Conservation (phyloP, 2,888 invertebrate species). For the Melieria omissa region DNA sequence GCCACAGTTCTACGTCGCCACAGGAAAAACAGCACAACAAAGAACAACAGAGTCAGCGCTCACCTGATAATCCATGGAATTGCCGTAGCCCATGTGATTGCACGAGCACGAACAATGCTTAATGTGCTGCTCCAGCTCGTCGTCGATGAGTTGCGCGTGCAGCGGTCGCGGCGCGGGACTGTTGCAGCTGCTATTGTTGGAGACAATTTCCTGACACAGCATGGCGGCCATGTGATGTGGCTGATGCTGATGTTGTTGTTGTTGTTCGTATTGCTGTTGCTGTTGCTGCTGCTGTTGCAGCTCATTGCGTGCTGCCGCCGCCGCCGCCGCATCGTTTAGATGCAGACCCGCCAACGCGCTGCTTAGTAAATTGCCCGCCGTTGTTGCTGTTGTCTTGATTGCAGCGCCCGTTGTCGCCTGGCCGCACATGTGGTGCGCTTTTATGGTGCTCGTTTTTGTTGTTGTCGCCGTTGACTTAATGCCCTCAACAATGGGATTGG, state of each 20-base stretch:
- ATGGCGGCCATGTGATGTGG: constrained; percentile 36
- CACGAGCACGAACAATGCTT: constrained; percentile 90
- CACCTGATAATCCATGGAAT: constrained; percentile 91
- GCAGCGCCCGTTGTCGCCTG: constrained; percentile 29
- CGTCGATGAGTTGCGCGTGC: constrained; percentile 69
- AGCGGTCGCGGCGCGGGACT: constrained; percentile 24
- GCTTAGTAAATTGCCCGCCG: constrained; percentile 5
- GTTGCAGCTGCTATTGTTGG: constrained; percentile 25
- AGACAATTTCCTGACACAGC: constrained; percentile 22
- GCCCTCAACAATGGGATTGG: constrained; percentile 35
- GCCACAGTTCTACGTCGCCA: neutral
- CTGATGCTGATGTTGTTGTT: constrained; percentile 40
- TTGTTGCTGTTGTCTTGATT: constrained; percentile 5
- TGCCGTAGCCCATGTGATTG: constrained; percentile 94
- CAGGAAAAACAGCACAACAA: neutral
- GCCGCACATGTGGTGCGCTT: constrained; percentile 48
- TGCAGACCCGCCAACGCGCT: neutral
- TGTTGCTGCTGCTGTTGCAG: constrained; percentile 40
- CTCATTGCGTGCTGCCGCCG: constrained; percentile 33
- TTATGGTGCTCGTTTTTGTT: constrained; percentile 14
- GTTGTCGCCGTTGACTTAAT: constrained; percentile 23
- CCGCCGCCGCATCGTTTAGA: constrained; percentile 15
- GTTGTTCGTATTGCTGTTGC: constrained; percentile 13
- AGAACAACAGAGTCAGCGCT: constrained; percentile 37
- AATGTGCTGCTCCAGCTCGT: constrained; percentile 89